phyloP scores from a whole-genome alignment of 2,888 invertebrate genomes.

The Kuschelorhynchus macadamiae region DNA sequence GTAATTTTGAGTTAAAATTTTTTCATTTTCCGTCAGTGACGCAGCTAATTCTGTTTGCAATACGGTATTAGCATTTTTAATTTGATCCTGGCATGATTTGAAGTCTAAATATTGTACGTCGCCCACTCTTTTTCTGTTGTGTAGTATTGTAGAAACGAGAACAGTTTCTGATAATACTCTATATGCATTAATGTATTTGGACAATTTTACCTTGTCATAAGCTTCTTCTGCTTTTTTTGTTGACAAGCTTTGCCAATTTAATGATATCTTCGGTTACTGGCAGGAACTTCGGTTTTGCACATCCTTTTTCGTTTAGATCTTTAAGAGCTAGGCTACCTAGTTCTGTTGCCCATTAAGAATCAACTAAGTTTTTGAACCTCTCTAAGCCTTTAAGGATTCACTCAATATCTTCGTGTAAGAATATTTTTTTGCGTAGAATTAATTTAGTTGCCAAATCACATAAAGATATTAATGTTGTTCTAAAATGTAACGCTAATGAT shows the following conservation, averaged over 20 bases:
- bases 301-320: constrained; percentile 18
- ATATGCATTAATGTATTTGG: too few species aligned
- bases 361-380: constrained; percentile 16
- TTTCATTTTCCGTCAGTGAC: constrained; percentile 51
- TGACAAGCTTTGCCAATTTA: constrained; percentile 51
- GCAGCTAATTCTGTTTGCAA: constrained; percentile 49
- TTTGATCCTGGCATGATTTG: constrained; percentile 41
- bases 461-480: constrained; percentile 48
- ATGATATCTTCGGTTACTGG: constrained; percentile 48
- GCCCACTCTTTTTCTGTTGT: constrained; percentile 55
- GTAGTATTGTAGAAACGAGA: constrained; percentile 52
- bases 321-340: constrained; percentile 7
- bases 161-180: constrained; percentile 52
- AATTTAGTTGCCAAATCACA: constrained; percentile 44
- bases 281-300: constrained; percentile 16
- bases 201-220: too few species aligned
- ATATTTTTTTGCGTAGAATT: constrained; percentile 45
- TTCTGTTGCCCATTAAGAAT: constrained; percentile 11
- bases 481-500: constrained; percentile 41
- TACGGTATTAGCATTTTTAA: background rate
- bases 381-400: constrained; percentile 29
- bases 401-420: constrained; percentile 12
- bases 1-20: constrained; percentile 48
- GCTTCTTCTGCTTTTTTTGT: constrained; percentile 34
- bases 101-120: constrained; percentile 55